Percentiles rank a stretch among this genome's conserved stretches.
Evolutionary conservation across 2,113 vertebrate species (phyloP).

Genomic region (Vulpes ferrilata): DNA sequence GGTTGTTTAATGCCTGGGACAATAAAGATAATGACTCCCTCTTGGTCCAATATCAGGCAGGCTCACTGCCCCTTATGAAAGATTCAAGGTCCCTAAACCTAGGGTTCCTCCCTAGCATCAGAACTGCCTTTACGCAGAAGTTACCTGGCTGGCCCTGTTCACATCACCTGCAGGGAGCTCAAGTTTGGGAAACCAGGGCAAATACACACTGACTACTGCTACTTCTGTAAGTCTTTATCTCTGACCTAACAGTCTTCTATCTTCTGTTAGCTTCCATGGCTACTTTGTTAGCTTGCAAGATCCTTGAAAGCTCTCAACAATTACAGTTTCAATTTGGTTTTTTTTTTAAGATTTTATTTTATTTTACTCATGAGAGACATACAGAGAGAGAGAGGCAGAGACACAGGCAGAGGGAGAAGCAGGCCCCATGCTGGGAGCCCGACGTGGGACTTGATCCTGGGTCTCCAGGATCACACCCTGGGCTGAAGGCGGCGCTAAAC

Average conservation of each 20-base stretch:
- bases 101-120: not conserved
- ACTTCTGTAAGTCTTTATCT: not conserved
- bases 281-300: conserved; percentile 19
- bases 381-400: too few relatives aligned
- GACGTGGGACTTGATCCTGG: too few relatives aligned
- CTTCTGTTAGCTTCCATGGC: not conserved
- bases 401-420: too few relatives aligned
- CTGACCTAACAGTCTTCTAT: not conserved
- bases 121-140: not conserved
- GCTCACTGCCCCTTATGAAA: not conserved
- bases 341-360: too few relatives aligned
- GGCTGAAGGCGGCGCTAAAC: too few relatives aligned
- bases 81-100: not conserved
- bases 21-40: conserved; percentile 9
- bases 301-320: not conserved
- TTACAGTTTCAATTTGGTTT: not conserved
- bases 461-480: too few relatives aligned
- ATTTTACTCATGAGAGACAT: too few relatives aligned
- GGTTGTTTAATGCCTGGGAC: not conserved
- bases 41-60: not conserved
- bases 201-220: not conserved
- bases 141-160: not conserved
- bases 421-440: too few relatives aligned
- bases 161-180: not conserved
- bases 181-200: not conserved